Evolutionary conservation across 2,113 vertebrate species (phyloP).

Genomic region (Phyllostomus hastatus): DNA sequence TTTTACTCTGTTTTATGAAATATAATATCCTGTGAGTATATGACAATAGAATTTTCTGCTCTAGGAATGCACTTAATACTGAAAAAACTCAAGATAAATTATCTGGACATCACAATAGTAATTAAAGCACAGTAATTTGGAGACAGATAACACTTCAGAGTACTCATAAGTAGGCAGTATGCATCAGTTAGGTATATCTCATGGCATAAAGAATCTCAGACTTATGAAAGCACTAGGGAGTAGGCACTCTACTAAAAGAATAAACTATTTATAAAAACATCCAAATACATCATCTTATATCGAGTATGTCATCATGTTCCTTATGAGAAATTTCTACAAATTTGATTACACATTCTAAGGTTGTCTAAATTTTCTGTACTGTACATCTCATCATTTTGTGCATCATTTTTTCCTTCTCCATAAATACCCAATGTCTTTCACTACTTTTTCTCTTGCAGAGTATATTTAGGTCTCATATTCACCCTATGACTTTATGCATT

Average conservation of each 20-base stretch:
- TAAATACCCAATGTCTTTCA: neutral
- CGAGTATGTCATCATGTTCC: neutral
- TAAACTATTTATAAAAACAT: neutral
- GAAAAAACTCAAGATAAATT: neutral
- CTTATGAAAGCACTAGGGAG: neutral
- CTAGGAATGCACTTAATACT: neutral
- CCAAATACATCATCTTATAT: too few species aligned
- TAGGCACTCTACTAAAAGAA: neutral
- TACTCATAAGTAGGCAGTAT: neutral
- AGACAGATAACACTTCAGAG: neutral
- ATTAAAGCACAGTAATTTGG: constrained; percentile 14
- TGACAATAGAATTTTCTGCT: constrained; percentile 12
- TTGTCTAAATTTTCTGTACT: neutral
- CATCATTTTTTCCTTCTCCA: neutral
- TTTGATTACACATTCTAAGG: neutral
- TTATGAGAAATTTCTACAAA: neutral
- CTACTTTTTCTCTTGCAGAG: neutral
- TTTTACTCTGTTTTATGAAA: neutral
- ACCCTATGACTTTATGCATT: neutral
- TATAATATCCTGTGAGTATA: neutral
- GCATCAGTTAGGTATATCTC: neutral
- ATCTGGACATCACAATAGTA: neutral
- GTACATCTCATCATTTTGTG: neutral
- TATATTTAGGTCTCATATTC: neutral
- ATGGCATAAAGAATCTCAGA: neutral